Conservation (phyloP, 2,113 vertebrate genomes). For the Laticauda laticaudata region DNA sequence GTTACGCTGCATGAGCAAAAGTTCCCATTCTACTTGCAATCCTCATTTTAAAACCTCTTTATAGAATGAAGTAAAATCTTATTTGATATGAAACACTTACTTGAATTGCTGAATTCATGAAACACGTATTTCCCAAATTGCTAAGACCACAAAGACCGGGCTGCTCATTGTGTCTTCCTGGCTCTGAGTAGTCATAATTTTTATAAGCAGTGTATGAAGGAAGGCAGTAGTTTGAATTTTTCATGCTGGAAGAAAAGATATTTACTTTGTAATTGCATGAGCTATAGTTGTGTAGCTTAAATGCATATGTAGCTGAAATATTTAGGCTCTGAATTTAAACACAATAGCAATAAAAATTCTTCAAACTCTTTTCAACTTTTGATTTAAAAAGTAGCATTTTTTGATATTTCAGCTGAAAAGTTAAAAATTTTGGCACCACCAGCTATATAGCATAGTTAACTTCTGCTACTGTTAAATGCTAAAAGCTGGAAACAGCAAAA, state of each 20-base stretch:
- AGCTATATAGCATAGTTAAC: slow-evolving; percentile 82
- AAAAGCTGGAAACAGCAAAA: slow-evolving; percentile 51
- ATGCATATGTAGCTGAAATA: slow-evolving; percentile 30
- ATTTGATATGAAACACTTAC: slow-evolving; percentile 71
- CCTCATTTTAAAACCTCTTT: neutral
- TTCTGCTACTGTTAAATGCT: slow-evolving; percentile 64
- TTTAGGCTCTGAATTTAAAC: slow-evolving; percentile 29
- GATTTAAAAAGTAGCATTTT: neutral
- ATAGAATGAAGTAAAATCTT: slow-evolving; percentile 37
- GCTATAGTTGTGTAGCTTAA: neutral
- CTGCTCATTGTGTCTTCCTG: slow-evolving; percentile 89
- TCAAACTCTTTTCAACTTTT: slow-evolving; percentile 23
- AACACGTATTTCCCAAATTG: slow-evolving; percentile 99
- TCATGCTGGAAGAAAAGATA: slow-evolving; percentile 82
- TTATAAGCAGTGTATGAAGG: slow-evolving; percentile 91
- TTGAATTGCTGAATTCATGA: slow-evolving; percentile 99
- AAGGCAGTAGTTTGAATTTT: slow-evolving; percentile 96
- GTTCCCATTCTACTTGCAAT: neutral
- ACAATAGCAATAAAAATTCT: slow-evolving; percentile 36
- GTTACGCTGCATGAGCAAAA: neutral
- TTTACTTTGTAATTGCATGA: slow-evolving; percentile 60
- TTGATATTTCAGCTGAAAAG: neutral
- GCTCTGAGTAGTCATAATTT: slow-evolving; percentile 94
- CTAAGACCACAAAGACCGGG: slow-evolving; percentile 94
- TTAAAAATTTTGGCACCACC: slow-evolving; percentile 72